Evolutionary conservation across 2,113 vertebrate species (phyloP).

Genomic region (Setophaga kirtlandii): DNA sequence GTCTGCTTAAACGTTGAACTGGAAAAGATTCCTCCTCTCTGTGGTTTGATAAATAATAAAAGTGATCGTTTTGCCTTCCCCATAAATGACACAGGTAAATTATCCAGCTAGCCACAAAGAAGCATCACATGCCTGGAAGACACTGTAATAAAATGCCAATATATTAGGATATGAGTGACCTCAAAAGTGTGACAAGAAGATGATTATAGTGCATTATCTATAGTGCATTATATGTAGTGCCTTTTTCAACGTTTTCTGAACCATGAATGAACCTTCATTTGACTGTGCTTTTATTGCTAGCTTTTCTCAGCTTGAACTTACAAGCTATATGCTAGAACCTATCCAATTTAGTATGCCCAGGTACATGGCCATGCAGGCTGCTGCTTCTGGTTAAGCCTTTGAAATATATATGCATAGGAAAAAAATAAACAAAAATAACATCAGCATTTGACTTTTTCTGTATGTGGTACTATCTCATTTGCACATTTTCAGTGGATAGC

Average conservation of each 20-base stretch:
- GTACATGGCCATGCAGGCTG: fast-evolving
- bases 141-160: constrained; percentile 22
- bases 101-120: constrained; percentile 17
- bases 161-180: constrained; percentile 28
- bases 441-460: background rate
- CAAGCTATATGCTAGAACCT: background rate
- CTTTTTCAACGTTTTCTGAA: constrained; percentile 33
- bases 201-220: constrained; percentile 41
- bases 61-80: background rate
- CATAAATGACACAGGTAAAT: constrained; percentile 34
- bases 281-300: background rate
- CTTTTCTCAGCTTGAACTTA: constrained; percentile 21
- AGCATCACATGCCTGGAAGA: background rate
- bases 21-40: background rate
- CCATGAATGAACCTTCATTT: constrained; percentile 48
- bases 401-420: background rate
- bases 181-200: constrained; percentile 55
- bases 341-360: background rate
- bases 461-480: background rate
- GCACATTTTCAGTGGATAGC: background rate
- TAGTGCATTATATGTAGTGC: background rate
- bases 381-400: background rate
- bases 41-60: constrained; percentile 28
- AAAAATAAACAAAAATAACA: background rate
- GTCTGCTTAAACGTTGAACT: background rate